Percentiles rank a stretch among this genome's conserved stretches.
Conservation (phyloP, 2,888 invertebrate species). For the Drosophila leonis region DNA sequence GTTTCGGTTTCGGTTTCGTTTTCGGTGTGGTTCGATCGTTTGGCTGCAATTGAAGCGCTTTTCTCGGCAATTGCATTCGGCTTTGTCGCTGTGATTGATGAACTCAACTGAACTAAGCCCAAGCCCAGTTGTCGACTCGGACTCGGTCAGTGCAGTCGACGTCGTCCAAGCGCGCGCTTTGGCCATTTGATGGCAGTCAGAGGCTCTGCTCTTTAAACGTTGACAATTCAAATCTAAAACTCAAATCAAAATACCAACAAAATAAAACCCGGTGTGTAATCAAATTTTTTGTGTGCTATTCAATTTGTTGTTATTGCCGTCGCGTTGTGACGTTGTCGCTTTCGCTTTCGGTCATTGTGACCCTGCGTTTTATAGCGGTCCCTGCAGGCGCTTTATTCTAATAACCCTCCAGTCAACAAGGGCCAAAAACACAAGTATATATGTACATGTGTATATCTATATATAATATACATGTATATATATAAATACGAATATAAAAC, state of each 20-base stretch:
- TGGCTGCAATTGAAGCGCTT: conserved; percentile 57
- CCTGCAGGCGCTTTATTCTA: conserved; percentile 60
- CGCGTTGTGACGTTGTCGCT: conserved; percentile 42
- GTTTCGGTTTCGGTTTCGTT: conserved; percentile 33
- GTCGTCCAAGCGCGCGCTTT: conserved; percentile 15
- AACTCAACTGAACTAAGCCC: conserved; percentile 21
- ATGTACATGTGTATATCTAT: neutral
- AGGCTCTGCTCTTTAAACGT: conserved; percentile 4
- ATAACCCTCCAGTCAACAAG: conserved; percentile 49
- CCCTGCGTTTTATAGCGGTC: conserved; percentile 72
- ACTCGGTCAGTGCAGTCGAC: conserved; percentile 41
- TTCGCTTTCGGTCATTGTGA: conserved; percentile 41
- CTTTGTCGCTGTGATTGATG: conserved; percentile 66
- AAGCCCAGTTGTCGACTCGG: conserved; percentile 55
- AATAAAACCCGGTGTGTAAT: conserved; percentile 46
- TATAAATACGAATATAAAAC: conserved; percentile 28
- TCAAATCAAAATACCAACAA: conserved; percentile 5
- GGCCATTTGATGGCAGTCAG: conserved; percentile 1
- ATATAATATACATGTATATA: neutral
- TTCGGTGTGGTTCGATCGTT: conserved; percentile 57
- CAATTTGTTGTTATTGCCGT: conserved; percentile 49
- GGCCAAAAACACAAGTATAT: conserved; percentile 18
- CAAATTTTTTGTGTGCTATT: conserved; percentile 50
- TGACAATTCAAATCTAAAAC: conserved; percentile 26
- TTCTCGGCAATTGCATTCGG: conserved; percentile 70